Evolutionary conservation across 2,113 vertebrate species (phyloP).

Genomic region (Onychorhynchus coronatus): DNA sequence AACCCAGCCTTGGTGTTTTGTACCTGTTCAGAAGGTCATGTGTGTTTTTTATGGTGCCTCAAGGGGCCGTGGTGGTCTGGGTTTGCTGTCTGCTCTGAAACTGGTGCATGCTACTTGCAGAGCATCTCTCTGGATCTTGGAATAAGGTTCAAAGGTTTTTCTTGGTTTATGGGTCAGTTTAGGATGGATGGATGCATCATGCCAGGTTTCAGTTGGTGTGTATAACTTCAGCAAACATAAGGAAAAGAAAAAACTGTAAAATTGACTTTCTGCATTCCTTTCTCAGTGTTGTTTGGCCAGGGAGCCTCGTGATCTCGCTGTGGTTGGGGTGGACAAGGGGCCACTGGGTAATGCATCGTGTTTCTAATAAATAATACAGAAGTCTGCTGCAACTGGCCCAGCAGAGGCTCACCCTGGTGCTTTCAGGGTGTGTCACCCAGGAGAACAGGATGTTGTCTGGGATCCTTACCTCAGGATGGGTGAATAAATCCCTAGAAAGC

Average conservation of each 20-base stretch:
- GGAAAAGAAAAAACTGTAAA: background rate
- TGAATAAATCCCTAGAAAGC: background rate
- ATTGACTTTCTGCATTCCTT: background rate
- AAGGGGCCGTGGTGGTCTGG: background rate
- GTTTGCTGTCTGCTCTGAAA: background rate
- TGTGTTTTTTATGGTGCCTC: background rate
- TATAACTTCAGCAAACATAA: background rate
- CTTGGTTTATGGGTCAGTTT: background rate
- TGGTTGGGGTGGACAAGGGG: background rate
- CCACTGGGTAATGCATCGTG: background rate
- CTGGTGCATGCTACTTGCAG: background rate
- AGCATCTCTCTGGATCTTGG: background rate
- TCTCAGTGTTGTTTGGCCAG: background rate
- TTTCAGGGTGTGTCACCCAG: background rate
- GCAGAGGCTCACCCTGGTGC: background rate
- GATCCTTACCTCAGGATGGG: background rate
- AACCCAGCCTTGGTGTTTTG: background rate
- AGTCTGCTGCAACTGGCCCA: background rate
- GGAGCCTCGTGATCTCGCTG: background rate
- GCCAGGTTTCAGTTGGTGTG: background rate
- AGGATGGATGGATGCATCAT: background rate
- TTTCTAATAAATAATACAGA: background rate
- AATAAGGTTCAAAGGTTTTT: background rate
- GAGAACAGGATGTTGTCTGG: background rate
- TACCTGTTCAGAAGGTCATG: rapidly evolving